These are phyloP conservation scores for Acanthosepion pharaonis DNA, from an alignment of 2,888 invertebrate genomes.

Conservation along the genomic window DNA sequence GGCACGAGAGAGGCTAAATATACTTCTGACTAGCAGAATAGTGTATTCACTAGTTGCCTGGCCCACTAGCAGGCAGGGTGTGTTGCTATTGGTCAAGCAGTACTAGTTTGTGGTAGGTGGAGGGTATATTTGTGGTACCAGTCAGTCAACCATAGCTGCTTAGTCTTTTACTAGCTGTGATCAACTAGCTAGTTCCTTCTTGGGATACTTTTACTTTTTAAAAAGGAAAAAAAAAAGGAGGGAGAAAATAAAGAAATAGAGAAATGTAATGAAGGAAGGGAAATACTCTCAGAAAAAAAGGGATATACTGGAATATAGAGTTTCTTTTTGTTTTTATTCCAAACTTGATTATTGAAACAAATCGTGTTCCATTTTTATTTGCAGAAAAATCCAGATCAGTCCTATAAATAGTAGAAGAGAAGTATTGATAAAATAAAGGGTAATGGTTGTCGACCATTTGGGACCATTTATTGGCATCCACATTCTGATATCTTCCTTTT, in stretches of 20 bases:
- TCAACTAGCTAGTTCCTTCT: not conserved
- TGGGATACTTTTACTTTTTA: not conserved
- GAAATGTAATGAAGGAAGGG: not conserved
- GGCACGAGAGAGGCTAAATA: not conserved
- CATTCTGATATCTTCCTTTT: not conserved
- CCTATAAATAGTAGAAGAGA: not conserved
- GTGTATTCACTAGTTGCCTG: conserved; percentile 17
- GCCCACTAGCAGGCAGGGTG: not conserved
- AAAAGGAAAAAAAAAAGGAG: too few species aligned
- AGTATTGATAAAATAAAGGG: not conserved
- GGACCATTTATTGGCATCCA: not conserved
- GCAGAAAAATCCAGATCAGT: not conserved
- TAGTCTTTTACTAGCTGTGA: not conserved
- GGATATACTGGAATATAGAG: not conserved
- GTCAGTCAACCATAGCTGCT: not conserved
- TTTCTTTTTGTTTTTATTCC: not conserved
- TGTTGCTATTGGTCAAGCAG: conserved; percentile 18
- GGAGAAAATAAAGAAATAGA: not conserved
- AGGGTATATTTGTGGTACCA: not conserved
- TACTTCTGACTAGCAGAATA: conserved; percentile 33
- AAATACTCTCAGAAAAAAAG: too few species aligned
- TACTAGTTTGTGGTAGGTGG: not conserved
- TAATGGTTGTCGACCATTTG: not conserved
- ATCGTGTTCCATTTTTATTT: not conserved
- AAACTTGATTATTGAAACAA: not conserved